Evolutionary conservation across 2,113 vertebrate species (phyloP).

Genomic region (Albula glossodonta): DNA sequence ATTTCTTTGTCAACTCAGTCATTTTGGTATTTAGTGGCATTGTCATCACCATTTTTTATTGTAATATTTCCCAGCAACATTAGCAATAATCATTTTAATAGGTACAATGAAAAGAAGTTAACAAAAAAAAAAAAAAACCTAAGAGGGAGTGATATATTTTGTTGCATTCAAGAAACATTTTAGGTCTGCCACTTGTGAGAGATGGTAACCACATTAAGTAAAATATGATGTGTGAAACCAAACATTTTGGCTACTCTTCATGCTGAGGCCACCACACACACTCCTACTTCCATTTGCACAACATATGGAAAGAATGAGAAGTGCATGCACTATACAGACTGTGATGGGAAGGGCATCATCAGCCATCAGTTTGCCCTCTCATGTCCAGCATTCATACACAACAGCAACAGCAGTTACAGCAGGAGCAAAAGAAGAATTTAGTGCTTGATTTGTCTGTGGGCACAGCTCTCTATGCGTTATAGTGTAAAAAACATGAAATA

Average conservation of each 20-base stretch:
- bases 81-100: neutral
- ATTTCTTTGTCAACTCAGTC: neutral
- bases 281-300: conserved; percentile 3
- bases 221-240: conserved; percentile 1
- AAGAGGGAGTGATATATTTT: neutral
- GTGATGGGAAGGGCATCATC: neutral
- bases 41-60: neutral
- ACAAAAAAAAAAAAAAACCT: neutral
- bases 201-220: neutral
- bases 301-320: conserved; percentile 18
- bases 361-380: neutral
- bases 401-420: neutral
- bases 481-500: neutral
- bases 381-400: neutral
- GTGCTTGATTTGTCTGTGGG: neutral
- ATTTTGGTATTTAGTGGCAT: neutral
- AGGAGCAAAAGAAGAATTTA: neutral
- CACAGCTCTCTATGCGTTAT: neutral
- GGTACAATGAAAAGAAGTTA: neutral
- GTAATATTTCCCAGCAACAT: neutral
- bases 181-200: neutral
- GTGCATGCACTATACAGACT: neutral
- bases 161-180: neutral
- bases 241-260: conserved; percentile 4
- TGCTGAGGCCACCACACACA: neutral